Evolutionary conservation across 2,888 invertebrate species (phyloP).

Genomic region (Nomada goodeniana): DNA sequence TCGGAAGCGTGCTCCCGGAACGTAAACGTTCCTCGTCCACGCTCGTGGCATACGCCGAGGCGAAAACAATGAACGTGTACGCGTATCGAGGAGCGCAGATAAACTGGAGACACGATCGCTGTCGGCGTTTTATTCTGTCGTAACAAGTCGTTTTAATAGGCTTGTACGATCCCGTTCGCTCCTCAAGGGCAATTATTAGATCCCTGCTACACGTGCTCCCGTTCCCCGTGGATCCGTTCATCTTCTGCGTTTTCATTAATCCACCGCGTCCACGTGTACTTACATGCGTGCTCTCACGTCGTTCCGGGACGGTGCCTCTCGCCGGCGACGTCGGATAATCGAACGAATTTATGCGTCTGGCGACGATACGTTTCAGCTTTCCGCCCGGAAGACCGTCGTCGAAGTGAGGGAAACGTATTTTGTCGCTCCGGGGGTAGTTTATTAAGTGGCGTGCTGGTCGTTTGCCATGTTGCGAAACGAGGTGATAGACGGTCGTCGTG

Average conservation of each 20-base stretch:
- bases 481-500: slow-evolving; percentile 21
- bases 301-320: neutral
- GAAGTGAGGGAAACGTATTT: neutral
- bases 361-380: slow-evolving; percentile 13
- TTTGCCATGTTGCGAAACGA: neutral
- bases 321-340: slow-evolving; percentile 3
- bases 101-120: slow-evolving; percentile 34
- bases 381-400: neutral
- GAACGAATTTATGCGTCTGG: slow-evolving; percentile 49
- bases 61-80: slow-evolving; percentile 34
- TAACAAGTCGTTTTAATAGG: slow-evolving; percentile 56
- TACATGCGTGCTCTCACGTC: slow-evolving; percentile 9
- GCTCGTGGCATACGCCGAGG: slow-evolving; percentile 3
- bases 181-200: slow-evolving; percentile 56
- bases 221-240: slow-evolving; percentile 8
- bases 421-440: neutral
- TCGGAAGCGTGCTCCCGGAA: slow-evolving; percentile 25
- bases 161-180: slow-evolving; percentile 44
- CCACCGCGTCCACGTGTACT: neutral
- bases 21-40: slow-evolving; percentile 29
- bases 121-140: slow-evolving; percentile 45
- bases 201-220: slow-evolving; percentile 44
- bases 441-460: slow-evolving; percentile 31
- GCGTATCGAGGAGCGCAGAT: slow-evolving; percentile 10
- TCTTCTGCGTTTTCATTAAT: slow-evolving; percentile 45